Conservation (phyloP, 2,888 invertebrate genomes). For the Limulus polyphemus region DNA sequence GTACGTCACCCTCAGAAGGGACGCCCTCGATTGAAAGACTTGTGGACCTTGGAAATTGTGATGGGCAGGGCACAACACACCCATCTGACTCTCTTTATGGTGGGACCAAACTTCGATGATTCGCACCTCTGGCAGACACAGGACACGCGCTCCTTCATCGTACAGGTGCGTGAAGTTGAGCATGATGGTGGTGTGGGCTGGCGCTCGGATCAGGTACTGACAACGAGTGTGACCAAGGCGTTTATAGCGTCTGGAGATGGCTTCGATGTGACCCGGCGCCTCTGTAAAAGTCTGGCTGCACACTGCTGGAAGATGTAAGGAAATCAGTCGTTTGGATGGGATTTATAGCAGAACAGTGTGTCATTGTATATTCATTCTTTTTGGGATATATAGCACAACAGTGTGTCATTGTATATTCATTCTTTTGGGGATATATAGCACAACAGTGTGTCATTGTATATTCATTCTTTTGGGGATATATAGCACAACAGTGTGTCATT, state of each 20-base stretch:
- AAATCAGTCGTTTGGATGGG: background rate
- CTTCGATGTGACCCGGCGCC: constrained; percentile 20
- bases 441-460: no score
- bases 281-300: constrained; percentile 21
- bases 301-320: constrained; percentile 8
- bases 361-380: no score
- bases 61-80: constrained; percentile 3
- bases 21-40: constrained; percentile 16
- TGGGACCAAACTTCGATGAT: constrained; percentile 5
- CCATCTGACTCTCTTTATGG: constrained; percentile 4
- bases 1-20: constrained; percentile 14
- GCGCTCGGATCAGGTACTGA: constrained; percentile 18
- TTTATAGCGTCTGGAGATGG: constrained; percentile 14
- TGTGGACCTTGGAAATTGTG: constrained; percentile 10
- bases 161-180: constrained; percentile 19
- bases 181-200: constrained; percentile 12
- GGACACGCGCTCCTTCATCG: constrained; percentile 4
- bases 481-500: no score
- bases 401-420: no score
- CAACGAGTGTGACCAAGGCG: constrained; percentile 14
- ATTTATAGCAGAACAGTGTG: background rate
- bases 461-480: no score
- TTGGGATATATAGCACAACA: no score
- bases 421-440: no score
- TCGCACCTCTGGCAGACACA: constrained; percentile 6